Conservation (phyloP, 2,888 invertebrate species). For the Polydrusus tereticollis region DNA sequence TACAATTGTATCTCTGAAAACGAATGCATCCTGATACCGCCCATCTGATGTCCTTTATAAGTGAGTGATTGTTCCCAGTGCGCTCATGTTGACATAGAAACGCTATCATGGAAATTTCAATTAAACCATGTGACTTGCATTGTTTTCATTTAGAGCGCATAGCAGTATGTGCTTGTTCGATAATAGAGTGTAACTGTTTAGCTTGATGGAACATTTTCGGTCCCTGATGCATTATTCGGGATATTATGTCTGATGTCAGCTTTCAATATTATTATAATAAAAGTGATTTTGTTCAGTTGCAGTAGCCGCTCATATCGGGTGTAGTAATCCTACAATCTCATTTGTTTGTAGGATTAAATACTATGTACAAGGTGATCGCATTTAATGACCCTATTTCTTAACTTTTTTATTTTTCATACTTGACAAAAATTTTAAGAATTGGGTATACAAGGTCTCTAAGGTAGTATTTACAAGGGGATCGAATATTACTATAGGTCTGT, state of each 20-base stretch:
- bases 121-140: constrained; percentile 57
- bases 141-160: constrained; percentile 42
- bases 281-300: neutral
- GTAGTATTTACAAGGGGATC: no score
- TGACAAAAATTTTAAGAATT: no score
- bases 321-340: no score
- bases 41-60: constrained; percentile 64
- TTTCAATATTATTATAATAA: constrained; percentile 7
- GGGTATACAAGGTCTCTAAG: no score
- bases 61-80: constrained; percentile 66
- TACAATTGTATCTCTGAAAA: constrained; percentile 40
- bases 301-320: no score
- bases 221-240: constrained; percentile 17
- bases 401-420: no score
- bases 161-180: constrained; percentile 14
- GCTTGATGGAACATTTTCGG: constrained; percentile 23
- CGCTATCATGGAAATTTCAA: constrained; percentile 68
- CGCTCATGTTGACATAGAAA: constrained; percentile 66
- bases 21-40: constrained; percentile 53
- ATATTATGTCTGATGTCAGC: constrained; percentile 24
- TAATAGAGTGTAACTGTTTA: constrained; percentile 46
- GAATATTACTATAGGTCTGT: no score
- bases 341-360: no score
- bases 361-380: no score
- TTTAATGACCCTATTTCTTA: no score